Evolutionary conservation across 2,888 invertebrate genomes (phyloP), one percentile per base, ranked within the genome.

Genomic region (Bursaphelenchus okinawaensis): DNA sequence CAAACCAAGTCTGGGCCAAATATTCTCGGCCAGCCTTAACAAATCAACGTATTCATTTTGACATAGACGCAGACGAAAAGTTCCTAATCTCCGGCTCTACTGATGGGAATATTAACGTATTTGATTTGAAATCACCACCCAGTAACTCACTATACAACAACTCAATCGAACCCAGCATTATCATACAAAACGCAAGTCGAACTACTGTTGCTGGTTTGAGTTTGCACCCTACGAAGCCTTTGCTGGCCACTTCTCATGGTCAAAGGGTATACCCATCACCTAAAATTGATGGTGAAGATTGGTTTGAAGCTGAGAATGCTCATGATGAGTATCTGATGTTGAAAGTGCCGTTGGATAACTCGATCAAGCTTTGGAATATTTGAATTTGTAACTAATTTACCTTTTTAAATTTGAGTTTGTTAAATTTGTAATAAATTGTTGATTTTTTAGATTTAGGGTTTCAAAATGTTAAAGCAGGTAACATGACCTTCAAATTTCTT

Each of bases 1-100:
- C 67, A 7, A 62, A 26, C 23, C 24, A 31, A 19, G 28, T 70
- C 20, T 27, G 51, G 60, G 50, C 28, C 3, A 59, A 59, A 23
- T 52, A 20, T 40, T 12, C 40, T n/a, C 40, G 40, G n/a, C 40
- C 60, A 6, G 29, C 26, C 56, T n/a, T n/a, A 59, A 59, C 60
- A 20, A 59, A 59, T 40, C 60, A 59, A 59, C 59, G 60, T 16
- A 40, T 27, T 4, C 27, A 56, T 26, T 6, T 56, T 19, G 19
- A n/a, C 1, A 40, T 51, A 9, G 31, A 40, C 6, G 19, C 50
- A 12, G 50, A 31, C 9, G 60, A 59, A 4, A 1, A 7, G 16
- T 59, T 19, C 19, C 20, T 59, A 7, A 40, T 59, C 51, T 12
- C 55, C 8, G 60, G 60, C 28, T 22, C 20, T 2, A 23, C 60